Base-by-base conservation (phyloP, 1,140 invertebrate genomes). In the Anagrus nilaparvatae region DNA sequence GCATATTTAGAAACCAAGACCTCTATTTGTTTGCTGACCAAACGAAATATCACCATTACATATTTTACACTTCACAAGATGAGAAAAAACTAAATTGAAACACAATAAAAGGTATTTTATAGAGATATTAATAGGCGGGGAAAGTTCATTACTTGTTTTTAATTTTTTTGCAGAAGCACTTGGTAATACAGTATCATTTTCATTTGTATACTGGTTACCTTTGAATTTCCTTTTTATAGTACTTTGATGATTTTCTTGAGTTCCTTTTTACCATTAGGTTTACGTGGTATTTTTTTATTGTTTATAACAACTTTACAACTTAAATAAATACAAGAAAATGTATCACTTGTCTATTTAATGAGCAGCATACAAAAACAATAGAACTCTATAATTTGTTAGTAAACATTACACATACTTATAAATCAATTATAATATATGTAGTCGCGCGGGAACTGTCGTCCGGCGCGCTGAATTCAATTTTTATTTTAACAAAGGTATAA, bases 31-130 rank as follows among this genome's bases (percentile, higher is more conserved):
- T 29, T 16, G 25, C 13, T 40, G 24, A 18, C 27, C 19, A 21
- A 40, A 40, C 16, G 16, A n/a, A 29, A 42, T 32, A 10, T 41
- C 20, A 41, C 18, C 20, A 29, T 21, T 31, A 25, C 31, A 42
- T 16, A 24, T n/a, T 33, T 25, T 34, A 20, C 31, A 42, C 31
- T 33, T 42, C 19, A 35, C 21, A 27, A 42, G 20, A 10, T 17
- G 20, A 9, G 31, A 42, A 25, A 33, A 42, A 6, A 42, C 31
- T 24, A 40, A 40, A 40, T 29, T 30, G 13, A 40, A 10, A 29
- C 14, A n/a, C n/a, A n/a, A n/a, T n/a, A n/a, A n/a, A n/a, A n/a
- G n/a, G n/a, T n/a, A n/a, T n/a, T n/a, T n/a, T n/a, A 29, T 29
- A 29, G 28, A 29, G 28, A 10, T 29, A 29, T 29, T 14, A 29